Evolutionary conservation across 2,888 invertebrate genomes (phyloP).

Genomic region (Odontocolon sp.): DNA sequence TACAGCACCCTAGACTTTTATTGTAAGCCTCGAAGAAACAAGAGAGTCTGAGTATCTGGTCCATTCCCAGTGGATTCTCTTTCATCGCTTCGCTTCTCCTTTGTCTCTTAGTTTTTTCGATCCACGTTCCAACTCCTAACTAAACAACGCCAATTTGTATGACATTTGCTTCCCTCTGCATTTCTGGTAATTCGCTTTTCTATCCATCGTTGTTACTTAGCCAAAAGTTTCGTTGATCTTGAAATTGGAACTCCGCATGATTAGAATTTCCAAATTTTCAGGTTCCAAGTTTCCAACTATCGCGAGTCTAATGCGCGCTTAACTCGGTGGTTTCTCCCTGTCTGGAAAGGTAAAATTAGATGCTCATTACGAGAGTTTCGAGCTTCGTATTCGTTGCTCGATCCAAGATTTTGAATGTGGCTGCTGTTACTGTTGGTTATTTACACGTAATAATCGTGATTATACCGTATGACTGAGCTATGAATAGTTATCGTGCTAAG

Average conservation of each 20-base stretch:
- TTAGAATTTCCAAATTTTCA: too few relatives aligned
- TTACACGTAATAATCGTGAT: constrained; percentile 67
- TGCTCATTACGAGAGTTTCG: too few relatives aligned
- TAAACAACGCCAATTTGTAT: constrained; percentile 17
- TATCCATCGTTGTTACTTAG: too few relatives aligned
- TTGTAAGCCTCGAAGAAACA: constrained; percentile 14
- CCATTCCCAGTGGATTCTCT: not conserved
- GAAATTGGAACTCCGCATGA: too few relatives aligned
- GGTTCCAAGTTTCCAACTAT: too few relatives aligned
- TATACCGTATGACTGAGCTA: constrained; percentile 65
- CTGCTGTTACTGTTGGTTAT: constrained; percentile 47
- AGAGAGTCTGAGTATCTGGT: not conserved
- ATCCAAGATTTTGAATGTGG: too few relatives aligned
- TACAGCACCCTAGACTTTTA: not conserved
- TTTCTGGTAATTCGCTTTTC: constrained; percentile 1
- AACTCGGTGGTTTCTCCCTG: too few relatives aligned
- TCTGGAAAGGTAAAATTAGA: too few relatives aligned
- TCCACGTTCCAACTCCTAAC: constrained; percentile 14
- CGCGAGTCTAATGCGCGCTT: too few relatives aligned
- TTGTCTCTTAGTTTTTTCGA: not conserved
- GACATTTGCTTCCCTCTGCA: not conserved
- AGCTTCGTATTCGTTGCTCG: too few relatives aligned
- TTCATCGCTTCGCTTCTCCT: not conserved
- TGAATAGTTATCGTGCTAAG: constrained; percentile 68
- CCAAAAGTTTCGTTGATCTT: too few relatives aligned